Percentiles rank a stretch among this genome's conserved stretches.
Conservation (phyloP, 53 echinoderm and acorn worm species). For the Hippasteria phrygiana region DNA sequence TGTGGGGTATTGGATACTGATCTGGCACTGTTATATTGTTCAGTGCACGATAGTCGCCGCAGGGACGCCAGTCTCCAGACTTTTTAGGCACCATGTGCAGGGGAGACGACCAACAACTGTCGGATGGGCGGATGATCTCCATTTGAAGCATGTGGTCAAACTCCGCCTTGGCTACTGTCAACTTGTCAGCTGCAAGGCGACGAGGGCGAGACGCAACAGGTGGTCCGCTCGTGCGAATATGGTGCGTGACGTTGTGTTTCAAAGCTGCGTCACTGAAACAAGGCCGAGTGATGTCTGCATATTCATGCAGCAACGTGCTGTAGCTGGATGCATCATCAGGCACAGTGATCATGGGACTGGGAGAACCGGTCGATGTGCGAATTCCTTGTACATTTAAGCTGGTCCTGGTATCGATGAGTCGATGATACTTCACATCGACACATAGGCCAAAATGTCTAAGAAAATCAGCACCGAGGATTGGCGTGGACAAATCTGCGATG, state of each 20-base stretch:
- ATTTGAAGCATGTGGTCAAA: conserved; percentile 68
- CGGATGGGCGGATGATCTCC: conserved; percentile 55
- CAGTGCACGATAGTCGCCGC: conserved; percentile 47
- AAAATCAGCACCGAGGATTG: too few relatives aligned
- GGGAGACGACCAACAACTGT: conserved; percentile 64
- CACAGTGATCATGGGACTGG: too few relatives aligned
- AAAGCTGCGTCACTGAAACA: neutral
- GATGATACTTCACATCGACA: too few relatives aligned
- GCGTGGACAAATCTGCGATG: too few relatives aligned
- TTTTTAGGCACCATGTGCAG: conserved; percentile 46
- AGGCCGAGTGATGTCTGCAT: too few relatives aligned
- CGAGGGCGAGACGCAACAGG: conserved; percentile 42
- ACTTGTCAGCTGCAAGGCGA: conserved; percentile 52
- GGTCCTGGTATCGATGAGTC: conserved; percentile 22
- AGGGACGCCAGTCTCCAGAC: conserved; percentile 56
- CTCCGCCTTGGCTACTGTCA: conserved; percentile 40
- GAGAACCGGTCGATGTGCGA: too few relatives aligned
- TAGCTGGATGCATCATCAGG: too few relatives aligned
- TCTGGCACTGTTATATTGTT: conserved; percentile 58
- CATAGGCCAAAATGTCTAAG: too few relatives aligned
- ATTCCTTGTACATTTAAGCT: too few relatives aligned
- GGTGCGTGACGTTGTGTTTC: conserved; percentile 5
- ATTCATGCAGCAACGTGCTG: too few relatives aligned
- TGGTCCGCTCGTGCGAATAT: neutral
- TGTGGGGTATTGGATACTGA: conserved; percentile 21